A percentile compares a stretch with the other conserved stretches of the same genome.
Evolutionary conservation across 92 coral and sea anemone species (phyloP).

Genomic region (Isaurus tuberculatus): DNA sequence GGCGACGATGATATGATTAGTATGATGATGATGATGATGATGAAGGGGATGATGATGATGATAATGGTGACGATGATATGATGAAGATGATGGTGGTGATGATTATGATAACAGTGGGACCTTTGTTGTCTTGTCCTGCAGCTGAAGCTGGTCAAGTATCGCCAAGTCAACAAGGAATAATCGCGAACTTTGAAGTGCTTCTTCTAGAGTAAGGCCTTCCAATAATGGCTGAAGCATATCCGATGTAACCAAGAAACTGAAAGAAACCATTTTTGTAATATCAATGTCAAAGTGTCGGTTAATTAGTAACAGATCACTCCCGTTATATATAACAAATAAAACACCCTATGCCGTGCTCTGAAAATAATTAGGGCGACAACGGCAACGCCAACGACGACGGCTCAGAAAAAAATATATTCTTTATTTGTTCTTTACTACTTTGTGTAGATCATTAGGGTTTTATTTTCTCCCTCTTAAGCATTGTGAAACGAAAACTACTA

Average conservation of each 20-base stretch:
- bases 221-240: slow-evolving; percentile 85
- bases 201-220: slow-evolving; percentile 81
- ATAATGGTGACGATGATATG: background rate
- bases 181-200: slow-evolving; percentile 69
- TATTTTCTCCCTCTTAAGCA: too few species aligned
- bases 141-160: slow-evolving; percentile 65
- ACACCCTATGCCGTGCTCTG: too few species aligned
- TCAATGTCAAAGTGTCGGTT: background rate
- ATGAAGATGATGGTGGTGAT: background rate
- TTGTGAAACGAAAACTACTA: too few species aligned
- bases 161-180: slow-evolving; percentile 83
- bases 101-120: slow-evolving; percentile 11
- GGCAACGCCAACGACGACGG: too few species aligned
- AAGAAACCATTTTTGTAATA: background rate
- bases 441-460: too few species aligned
- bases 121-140: slow-evolving; percentile 68
- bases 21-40: background rate
- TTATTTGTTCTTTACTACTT: too few species aligned
- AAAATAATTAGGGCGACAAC: too few species aligned
- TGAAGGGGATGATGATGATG: background rate
- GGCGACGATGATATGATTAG: too few species aligned
- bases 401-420: too few species aligned
- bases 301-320: too few species aligned
- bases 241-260: slow-evolving; percentile 79
- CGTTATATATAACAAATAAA: too few species aligned